Evolutionary conservation across 2,888 invertebrate genomes (phyloP).

Genomic region (Lathronympha strigana): DNA sequence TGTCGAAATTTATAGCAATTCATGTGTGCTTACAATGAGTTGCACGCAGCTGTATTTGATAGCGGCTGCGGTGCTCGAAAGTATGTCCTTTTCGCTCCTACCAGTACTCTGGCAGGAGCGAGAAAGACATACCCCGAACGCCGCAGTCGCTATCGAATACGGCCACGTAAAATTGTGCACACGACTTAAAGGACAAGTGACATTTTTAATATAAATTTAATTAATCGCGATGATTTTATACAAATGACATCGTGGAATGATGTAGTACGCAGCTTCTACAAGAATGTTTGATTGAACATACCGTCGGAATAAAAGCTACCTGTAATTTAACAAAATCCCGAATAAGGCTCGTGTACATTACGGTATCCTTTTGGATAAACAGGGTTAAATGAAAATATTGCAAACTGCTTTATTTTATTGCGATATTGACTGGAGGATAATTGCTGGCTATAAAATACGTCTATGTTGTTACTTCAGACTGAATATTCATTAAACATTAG

Average conservation of each 20-base stretch:
- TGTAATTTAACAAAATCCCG: background rate
- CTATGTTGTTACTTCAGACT: background rate
- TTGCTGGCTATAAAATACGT: background rate
- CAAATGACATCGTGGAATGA: background rate
- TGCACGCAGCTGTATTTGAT: too few species aligned
- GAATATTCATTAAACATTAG: background rate
- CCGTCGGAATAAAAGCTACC: constrained; percentile 1
- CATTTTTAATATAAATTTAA: background rate
- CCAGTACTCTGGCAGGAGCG: too few species aligned
- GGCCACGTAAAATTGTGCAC: background rate
- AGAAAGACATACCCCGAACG: too few species aligned
- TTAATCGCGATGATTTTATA: too few species aligned
- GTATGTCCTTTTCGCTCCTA: too few species aligned
- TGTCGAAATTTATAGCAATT: too few species aligned
- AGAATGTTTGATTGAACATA: constrained; percentile 3
- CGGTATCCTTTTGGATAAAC: background rate
- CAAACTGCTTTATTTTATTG: background rate
- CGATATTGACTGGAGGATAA: background rate
- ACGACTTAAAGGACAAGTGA: background rate
- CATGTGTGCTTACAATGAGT: too few species aligned
- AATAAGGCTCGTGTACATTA: background rate
- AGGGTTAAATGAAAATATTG: background rate
- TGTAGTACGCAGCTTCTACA: background rate
- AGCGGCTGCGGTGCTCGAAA: too few species aligned
- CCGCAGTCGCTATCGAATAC: too few species aligned